Evolutionary conservation across 2,797 vertebrate genomes (phyloP).

Genomic region (Chiloscyllium punctatum): DNA sequence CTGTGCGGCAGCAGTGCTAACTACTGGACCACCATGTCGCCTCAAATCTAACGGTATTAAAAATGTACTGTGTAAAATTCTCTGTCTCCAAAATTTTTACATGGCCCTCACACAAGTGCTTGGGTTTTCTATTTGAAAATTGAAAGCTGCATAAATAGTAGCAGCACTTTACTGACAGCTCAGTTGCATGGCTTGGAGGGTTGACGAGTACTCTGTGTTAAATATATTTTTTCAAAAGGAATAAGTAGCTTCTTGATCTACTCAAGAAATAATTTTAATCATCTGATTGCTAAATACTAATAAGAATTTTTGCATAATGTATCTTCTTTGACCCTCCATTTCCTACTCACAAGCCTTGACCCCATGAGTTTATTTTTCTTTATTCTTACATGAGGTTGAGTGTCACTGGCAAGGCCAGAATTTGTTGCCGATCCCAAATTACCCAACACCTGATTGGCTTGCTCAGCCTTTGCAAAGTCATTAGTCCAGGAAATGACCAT

Average conservation of each 20-base stretch:
- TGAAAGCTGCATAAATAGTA: slow-evolving; percentile 15
- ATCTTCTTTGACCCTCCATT: background rate
- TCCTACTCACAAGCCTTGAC: background rate
- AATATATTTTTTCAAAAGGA: background rate
- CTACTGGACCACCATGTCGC: too few species aligned
- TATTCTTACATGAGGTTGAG: too few species aligned
- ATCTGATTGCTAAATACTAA: background rate
- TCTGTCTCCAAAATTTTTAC: background rate
- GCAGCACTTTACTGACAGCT: background rate
- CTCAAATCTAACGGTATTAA: slow-evolving; percentile 28
- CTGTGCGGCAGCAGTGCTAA: too few species aligned
- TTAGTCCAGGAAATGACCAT: too few species aligned
- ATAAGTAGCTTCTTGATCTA: background rate
- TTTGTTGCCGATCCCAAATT: too few species aligned
- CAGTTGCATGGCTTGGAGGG: background rate
- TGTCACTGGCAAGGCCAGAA: too few species aligned
- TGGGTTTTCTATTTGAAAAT: background rate
- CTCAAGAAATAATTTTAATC: background rate
- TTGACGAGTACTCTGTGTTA: background rate
- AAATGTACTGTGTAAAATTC: slow-evolving; percentile 25
- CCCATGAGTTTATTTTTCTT: background rate
- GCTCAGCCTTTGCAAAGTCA: too few species aligned
- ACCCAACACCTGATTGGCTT: too few species aligned
- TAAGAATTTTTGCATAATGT: background rate
- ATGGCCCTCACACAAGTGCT: background rate